Percentiles rank a stretch among this genome's conserved stretches.
Conservation (phyloP, 1,140 invertebrate species). For the Drepana arcuata region DNA sequence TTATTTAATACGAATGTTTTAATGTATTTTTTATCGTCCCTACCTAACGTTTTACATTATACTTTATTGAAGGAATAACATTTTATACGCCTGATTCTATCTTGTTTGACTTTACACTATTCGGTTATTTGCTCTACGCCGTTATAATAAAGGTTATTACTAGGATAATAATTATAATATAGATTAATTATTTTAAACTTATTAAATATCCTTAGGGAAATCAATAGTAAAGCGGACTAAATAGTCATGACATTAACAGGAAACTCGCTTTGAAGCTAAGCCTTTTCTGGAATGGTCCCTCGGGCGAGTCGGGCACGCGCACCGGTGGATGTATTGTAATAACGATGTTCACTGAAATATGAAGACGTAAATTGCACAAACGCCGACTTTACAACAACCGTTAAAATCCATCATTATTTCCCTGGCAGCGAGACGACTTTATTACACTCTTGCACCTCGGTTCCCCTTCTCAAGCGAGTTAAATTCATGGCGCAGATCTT, state of each 20-base stretch:
- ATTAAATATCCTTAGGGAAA: neutral
- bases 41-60: neutral
- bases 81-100: neutral
- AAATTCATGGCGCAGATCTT: neutral
- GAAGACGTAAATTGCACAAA: slow-evolving; percentile 9
- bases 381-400: slow-evolving; percentile 6
- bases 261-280: too few species aligned
- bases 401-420: slow-evolving; percentile 12
- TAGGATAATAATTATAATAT: neutral
- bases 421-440: slow-evolving; percentile 6
- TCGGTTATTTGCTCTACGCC: neutral
- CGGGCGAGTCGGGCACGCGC: neutral
- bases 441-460: slow-evolving; percentile 1
- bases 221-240: neutral
- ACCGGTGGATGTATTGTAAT: slow-evolving; percentile 3
- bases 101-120: neutral
- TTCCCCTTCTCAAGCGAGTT: neutral
- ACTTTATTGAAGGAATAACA: neutral
- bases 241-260: too few species aligned
- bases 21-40: neutral
- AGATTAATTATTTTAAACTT: neutral
- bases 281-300: too few species aligned
- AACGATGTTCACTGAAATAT: slow-evolving; percentile 7
- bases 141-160: neutral
- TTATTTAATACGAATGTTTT: neutral